Base-by-base conservation (phyloP, 2,888 invertebrate species). In the Bombylius major region DNA sequence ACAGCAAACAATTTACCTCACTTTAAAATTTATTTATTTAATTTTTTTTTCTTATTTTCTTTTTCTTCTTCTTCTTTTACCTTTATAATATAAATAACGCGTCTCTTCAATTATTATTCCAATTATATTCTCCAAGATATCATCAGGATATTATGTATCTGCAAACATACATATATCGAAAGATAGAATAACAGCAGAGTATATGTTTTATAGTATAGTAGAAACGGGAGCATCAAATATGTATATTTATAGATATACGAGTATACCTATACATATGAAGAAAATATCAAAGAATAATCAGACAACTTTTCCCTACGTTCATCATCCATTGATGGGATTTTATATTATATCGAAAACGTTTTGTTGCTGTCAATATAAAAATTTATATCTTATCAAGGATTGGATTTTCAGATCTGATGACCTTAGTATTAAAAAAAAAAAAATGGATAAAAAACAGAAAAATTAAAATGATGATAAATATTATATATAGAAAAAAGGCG, bases 91-190 rank as follows among this genome's bases (percentile, higher is more conserved):
- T 57, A 57, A 58, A 59, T 58, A 58, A 56, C 56, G 56, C 58
- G 56, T 58, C 56, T 58, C 55, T 51, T 56, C 60, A 60, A 60
- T 60, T 60, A 60, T 58, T 58, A 60, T 58, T 60, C 58, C 60
- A 60, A 60, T 60, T 60, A 60, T 60, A 60, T 58, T 48, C 53
- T 47, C n/a, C 33, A 23, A n/a, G 50, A 42, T 4, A 11, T 23
- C 23, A 23, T 23, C 23, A 23, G 23, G 23, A 23, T 23, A 23
- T n/a, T 23, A 23, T 23, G 23, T 23, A 23, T 23, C 23, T 23
- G 5, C 12, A 42, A 4, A 42, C 4, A 42, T 42, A 42, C 11
- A 42, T 42, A 4, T 11, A 1, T 42, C 4, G 4, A 11, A 42
- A 11, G 39, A 42, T 11, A 42, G 39, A 42, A 36, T 7, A 42